These are phyloP conservation scores for Collichthys lucidus DNA, from an alignment of 2,113 vertebrate species.

Conservation along the genomic window DNA sequence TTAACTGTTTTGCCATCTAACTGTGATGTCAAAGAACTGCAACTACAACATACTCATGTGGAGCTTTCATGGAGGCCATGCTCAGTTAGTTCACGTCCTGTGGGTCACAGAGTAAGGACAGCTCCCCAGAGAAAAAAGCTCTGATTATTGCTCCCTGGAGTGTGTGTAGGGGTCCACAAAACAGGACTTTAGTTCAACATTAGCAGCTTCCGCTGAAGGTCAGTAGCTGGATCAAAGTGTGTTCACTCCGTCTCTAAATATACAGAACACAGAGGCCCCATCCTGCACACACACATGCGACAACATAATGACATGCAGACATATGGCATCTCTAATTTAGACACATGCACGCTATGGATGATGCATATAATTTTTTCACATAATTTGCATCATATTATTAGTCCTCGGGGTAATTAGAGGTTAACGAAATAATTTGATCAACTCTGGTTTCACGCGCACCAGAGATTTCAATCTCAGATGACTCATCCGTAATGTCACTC, in stretches of 20 bases:
- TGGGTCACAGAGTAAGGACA: conserved; percentile 25
- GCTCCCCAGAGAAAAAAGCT: conserved; percentile 3
- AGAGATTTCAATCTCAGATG: background rate
- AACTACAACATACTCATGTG: conserved; percentile 8
- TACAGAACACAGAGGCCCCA: conserved; percentile 30
- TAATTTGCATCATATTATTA: conserved; percentile 62
- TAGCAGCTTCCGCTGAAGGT: conserved; percentile 41
- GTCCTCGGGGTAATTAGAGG: conserved; percentile 45
- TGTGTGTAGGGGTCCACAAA: background rate
- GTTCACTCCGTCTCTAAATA: conserved; percentile 49
- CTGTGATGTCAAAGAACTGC: background rate
- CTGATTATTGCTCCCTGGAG: conserved; percentile 12
- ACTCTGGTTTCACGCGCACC: conserved; percentile 35
- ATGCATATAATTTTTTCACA: conserved; percentile 46
- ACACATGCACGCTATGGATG: conserved; percentile 23
- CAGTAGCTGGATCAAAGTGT: conserved; percentile 42
- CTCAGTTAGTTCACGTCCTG: conserved; percentile 45
- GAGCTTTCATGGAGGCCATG: conserved; percentile 21
- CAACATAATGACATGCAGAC: conserved; percentile 17
- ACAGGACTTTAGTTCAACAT: conserved; percentile 30
- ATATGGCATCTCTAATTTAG: conserved; percentile 34
- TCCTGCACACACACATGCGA: background rate
- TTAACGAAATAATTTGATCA: conserved; percentile 56
- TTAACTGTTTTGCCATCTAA: background rate
- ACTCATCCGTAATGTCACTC: conserved; percentile 27